Percentiles rank a stretch among this genome's conserved stretches.
Evolutionary conservation across 2,113 vertebrate species (phyloP).

Genomic region (Oxyura jamaicensis): DNA sequence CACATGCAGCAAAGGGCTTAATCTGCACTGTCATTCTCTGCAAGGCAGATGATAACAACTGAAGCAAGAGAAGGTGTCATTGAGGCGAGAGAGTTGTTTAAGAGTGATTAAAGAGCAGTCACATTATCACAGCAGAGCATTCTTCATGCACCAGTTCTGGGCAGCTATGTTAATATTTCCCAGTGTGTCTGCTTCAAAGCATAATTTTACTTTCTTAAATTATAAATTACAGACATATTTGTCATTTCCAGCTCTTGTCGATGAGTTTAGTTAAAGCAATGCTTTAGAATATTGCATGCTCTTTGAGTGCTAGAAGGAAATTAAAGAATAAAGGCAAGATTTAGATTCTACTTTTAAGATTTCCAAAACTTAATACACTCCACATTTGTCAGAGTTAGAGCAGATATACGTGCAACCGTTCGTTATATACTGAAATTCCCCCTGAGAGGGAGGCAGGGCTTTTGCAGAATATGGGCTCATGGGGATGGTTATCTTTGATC

Average conservation of each 20-base stretch:
- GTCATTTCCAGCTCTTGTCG: background rate
- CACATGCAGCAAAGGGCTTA: background rate
- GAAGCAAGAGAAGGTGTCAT: background rate
- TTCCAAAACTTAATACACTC: background rate
- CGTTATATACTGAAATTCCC: background rate
- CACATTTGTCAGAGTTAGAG: background rate
- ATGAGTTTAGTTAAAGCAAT: background rate
- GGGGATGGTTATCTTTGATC: background rate
- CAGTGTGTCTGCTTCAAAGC: background rate
- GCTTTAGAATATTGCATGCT: background rate
- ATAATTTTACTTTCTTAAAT: background rate
- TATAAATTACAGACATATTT: background rate
- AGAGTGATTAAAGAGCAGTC: slow-evolving; percentile 24
- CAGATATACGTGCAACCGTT: background rate
- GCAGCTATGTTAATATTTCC: background rate
- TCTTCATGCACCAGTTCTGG: background rate
- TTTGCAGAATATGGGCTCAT: accelerated
- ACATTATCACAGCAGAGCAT: slow-evolving; percentile 40
- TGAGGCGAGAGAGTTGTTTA: background rate
- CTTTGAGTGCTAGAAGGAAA: background rate
- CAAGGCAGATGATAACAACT: background rate
- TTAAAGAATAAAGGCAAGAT: background rate
- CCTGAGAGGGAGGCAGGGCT: background rate
- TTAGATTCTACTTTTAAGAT: background rate
- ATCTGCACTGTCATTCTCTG: slow-evolving; percentile 22